Conservation (phyloP, 2,888 invertebrate genomes). For the Patella ulyssiponensis region DNA sequence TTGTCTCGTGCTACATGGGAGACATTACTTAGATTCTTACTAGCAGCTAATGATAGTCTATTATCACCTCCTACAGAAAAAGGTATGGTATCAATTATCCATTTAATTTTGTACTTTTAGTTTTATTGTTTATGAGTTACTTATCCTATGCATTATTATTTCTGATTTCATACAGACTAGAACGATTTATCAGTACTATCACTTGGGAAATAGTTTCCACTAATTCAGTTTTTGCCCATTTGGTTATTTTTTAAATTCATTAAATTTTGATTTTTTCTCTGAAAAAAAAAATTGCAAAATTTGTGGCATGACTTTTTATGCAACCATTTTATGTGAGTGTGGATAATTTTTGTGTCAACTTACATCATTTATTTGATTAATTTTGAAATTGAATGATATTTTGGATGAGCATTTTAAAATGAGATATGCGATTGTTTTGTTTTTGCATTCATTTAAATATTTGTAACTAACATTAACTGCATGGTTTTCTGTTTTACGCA, state of each 20-base stretch:
- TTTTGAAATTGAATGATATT: slow-evolving; percentile 19
- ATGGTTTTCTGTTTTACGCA: slow-evolving; percentile 52
- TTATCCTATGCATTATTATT: too few relatives aligned
- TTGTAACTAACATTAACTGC: slow-evolving; percentile 28
- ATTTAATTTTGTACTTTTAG: too few relatives aligned
- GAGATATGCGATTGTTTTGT: background rate
- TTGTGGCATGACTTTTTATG: too few relatives aligned
- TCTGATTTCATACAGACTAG: too few relatives aligned
- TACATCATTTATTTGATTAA: slow-evolving; percentile 23
- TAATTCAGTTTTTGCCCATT: too few relatives aligned
- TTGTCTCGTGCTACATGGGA: slow-evolving; percentile 93
- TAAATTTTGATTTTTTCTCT: too few relatives aligned
- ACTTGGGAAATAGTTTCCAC: too few relatives aligned
- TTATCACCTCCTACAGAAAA: slow-evolving; percentile 93
- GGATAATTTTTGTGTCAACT: background rate
- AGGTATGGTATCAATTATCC: slow-evolving; percentile 68
- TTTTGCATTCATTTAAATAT: slow-evolving; percentile 7
- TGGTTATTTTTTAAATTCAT: too few relatives aligned
- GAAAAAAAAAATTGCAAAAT: too few relatives aligned
- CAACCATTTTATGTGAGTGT: too few relatives aligned
- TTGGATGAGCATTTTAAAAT: slow-evolving; percentile 13
- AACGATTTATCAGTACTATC: too few relatives aligned
- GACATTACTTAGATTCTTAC: slow-evolving; percentile 85
- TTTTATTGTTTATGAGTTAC: too few relatives aligned
- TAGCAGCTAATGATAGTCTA: slow-evolving; percentile 91